A percentile compares a stretch with the other conserved stretches of the same genome.
Conservation (phyloP, 2,113 vertebrate species). For the Tichodroma muraria region DNA sequence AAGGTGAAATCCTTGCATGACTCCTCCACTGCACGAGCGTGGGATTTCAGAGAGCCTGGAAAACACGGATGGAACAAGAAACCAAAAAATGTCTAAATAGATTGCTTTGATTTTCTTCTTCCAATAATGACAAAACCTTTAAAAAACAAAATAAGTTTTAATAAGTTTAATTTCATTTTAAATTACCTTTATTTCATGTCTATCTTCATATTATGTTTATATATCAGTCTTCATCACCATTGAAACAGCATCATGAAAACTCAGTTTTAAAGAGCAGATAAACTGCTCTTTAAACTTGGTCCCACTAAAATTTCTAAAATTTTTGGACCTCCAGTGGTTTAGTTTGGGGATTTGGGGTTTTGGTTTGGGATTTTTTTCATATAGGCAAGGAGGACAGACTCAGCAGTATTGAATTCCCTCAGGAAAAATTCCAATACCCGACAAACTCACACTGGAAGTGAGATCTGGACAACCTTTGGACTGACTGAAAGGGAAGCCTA, state of each 20-base stretch:
- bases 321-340: not conserved
- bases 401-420: not conserved
- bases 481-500: not conserved
- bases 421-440: not conserved
- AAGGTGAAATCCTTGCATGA: not conserved
- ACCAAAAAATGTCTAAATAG: not conserved
- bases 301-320: not conserved
- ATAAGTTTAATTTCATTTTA: not conserved
- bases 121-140: not conserved
- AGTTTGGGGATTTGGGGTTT: not conserved
- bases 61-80: rapidly evolving
- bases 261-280: not conserved
- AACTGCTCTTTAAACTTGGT: no score
- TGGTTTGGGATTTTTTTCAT: not conserved
- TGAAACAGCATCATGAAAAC: not conserved
- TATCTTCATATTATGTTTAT: not conserved
- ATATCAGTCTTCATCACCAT: not conserved
- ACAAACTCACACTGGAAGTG: not conserved
- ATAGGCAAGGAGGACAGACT: not conserved
- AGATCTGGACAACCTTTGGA: not conserved
- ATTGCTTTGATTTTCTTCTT: not conserved
- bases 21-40: rapidly evolving
- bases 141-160: not conserved
- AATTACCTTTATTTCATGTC: not conserved
- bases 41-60: not conserved